Evolutionary conservation across 1,140 invertebrate species (phyloP).

Genomic region (Rhopalosiphum maidis): DNA sequence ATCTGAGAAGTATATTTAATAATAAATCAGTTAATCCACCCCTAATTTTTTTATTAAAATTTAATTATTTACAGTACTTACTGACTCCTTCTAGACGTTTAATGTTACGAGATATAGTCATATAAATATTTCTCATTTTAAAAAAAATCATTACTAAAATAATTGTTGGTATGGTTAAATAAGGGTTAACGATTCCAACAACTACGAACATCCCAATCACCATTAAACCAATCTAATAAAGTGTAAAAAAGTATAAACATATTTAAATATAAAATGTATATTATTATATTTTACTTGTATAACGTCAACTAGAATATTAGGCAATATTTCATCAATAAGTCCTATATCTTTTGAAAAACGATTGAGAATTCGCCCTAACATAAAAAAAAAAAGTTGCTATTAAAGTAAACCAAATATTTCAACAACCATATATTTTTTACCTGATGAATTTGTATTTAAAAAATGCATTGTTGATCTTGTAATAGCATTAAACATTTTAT

Average conservation of each 20-base stretch:
- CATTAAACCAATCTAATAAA: neutral
- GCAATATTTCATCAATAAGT: conserved; percentile 84
- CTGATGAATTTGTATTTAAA: conserved; percentile 84
- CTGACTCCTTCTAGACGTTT: conserved; percentile 13
- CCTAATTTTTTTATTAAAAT: neutral
- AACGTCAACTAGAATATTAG: conserved; percentile 78
- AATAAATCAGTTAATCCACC: neutral
- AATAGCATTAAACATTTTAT: conserved; percentile 82
- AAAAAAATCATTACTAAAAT: neutral
- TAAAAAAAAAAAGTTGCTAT: conserved; percentile 59
- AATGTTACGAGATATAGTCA: neutral
- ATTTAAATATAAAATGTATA: too few species aligned
- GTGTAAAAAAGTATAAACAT: neutral
- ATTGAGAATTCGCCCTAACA: conserved; percentile 73
- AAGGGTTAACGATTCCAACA: neutral
- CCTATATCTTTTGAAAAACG: conserved; percentile 82
- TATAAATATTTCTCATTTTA: neutral
- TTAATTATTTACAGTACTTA: neutral
- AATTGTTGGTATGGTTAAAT: neutral
- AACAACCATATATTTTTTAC: conserved; percentile 58
- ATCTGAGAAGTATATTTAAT: neutral
- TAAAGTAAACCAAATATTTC: neutral
- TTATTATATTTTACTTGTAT: conserved; percentile 65
- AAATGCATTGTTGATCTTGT: conserved; percentile 84
- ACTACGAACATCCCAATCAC: neutral